Percentiles rank a stretch among this genome's conserved stretches.
These are phyloP conservation scores for Gadus chalcogrammus DNA, from an alignment of 2,113 vertebrate species.

Conservation along the genomic window DNA sequence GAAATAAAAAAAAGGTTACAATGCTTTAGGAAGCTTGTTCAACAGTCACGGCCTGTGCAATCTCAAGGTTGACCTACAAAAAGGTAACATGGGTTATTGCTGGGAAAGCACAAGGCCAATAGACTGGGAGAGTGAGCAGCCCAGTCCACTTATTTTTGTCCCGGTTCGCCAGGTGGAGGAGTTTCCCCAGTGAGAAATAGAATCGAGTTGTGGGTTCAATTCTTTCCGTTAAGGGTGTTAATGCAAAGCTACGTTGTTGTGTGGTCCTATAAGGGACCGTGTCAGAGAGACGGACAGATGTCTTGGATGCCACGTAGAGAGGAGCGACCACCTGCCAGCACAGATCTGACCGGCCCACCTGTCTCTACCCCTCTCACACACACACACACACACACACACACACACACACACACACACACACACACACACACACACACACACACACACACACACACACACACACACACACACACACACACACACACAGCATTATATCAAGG, in stretches of 20 bases:
- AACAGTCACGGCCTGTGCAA: too few relatives aligned
- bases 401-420: conserved; percentile 20
- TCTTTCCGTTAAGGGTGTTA: conserved; percentile 15
- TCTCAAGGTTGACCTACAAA: too few relatives aligned
- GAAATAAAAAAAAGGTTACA: too few relatives aligned
- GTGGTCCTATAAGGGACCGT: not conserved
- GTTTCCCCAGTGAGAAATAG: too few relatives aligned
- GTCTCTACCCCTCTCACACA: conserved; percentile 9
- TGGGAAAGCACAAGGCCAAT: too few relatives aligned
- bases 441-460: not conserved
- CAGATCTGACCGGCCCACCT: conserved; percentile 24
- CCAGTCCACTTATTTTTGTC: too few relatives aligned
- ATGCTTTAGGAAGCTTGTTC: too few relatives aligned
- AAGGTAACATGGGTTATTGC: too few relatives aligned
- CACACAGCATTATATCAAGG: not conserved
- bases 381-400: conserved; percentile 6
- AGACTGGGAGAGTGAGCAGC: too few relatives aligned
- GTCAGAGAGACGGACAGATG: conserved; percentile 11
- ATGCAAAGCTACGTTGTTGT: too few relatives aligned
- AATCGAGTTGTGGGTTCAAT: too few relatives aligned
- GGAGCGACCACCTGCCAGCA: conserved; percentile 23
- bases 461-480: not conserved
- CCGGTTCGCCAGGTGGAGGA: too few relatives aligned
- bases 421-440: conserved; percentile 8
- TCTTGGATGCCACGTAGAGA: conserved; percentile 31